Evolutionary conservation across 2,113 vertebrate genomes (phyloP).

Genomic region (Python bivittatus): DNA sequence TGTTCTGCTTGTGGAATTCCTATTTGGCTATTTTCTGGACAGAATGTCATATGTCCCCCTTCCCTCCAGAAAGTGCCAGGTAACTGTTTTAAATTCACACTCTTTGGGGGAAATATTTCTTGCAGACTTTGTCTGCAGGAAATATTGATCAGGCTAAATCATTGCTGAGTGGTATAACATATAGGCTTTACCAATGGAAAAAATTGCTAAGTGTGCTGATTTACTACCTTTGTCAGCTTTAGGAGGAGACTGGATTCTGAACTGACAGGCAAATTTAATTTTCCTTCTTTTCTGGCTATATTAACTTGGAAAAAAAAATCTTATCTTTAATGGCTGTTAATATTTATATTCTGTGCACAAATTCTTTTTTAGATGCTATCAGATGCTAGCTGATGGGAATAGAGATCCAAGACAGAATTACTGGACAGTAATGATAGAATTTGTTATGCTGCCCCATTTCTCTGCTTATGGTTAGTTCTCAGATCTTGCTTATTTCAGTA

Average conservation of each 20-base stretch:
- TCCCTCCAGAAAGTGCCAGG: not conserved
- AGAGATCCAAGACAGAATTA: not conserved
- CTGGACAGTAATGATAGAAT: conserved; percentile 19
- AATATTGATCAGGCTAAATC: not conserved
- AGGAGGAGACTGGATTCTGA: not conserved
- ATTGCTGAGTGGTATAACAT: not conserved
- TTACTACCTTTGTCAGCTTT: not conserved
- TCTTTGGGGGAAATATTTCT: not conserved
- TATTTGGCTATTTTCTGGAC: not conserved
- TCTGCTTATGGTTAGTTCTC: not conserved
- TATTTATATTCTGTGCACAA: not conserved
- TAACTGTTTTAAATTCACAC: not conserved
- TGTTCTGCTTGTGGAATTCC: not conserved
- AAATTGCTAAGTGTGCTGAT: not conserved
- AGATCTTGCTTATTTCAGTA: conserved; percentile 17
- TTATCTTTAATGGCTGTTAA: not conserved
- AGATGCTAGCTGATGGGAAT: not conserved
- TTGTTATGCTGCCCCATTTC: conserved; percentile 45
- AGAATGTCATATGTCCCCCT: not conserved
- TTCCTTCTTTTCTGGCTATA: not conserved
- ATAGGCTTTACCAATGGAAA: not conserved
- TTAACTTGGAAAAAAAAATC: not conserved
- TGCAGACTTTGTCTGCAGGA: not conserved
- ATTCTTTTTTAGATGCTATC: not conserved
- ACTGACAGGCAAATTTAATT: not conserved